These are phyloP conservation scores for Caenorhabditis sulstoni DNA, from an alignment of 2,888 invertebrate genomes.

Conservation along the genomic window DNA sequence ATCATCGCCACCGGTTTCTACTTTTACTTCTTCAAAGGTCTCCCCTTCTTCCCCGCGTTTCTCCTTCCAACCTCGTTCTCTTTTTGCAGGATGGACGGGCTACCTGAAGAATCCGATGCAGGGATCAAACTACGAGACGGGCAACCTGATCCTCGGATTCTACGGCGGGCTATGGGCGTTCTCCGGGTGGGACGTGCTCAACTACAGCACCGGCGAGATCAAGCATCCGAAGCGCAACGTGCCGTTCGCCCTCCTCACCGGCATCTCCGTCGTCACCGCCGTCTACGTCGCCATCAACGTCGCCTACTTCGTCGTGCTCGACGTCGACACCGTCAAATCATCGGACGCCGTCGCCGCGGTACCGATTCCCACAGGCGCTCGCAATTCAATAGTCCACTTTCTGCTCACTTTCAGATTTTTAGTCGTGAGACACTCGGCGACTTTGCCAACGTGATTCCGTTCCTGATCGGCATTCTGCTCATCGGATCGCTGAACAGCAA, in stretches of 20 bases:
- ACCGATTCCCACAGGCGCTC: slow-evolving; percentile 36
- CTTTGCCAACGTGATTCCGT: slow-evolving; percentile 78
- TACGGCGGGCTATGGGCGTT: slow-evolving; percentile 80
- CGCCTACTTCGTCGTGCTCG: slow-evolving; percentile 79
- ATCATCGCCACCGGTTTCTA: slow-evolving; percentile 80
- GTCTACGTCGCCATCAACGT: slow-evolving; percentile 78
- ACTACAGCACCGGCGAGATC: slow-evolving; percentile 79
- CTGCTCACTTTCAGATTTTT: slow-evolving; percentile 74
- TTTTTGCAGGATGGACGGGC: slow-evolving; percentile 66
- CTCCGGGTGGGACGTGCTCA: slow-evolving; percentile 80
- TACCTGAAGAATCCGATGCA: slow-evolving; percentile 73
- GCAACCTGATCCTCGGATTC: slow-evolving; percentile 77
- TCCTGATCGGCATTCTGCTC: slow-evolving; percentile 79
- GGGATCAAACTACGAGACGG: slow-evolving; percentile 71
- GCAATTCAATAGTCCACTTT: slow-evolving; percentile 57
- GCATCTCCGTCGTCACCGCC: slow-evolving; percentile 73
- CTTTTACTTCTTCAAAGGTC: slow-evolving; percentile 77
- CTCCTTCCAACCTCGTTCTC: too few relatives aligned
- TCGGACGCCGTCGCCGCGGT: slow-evolving; percentile 80
- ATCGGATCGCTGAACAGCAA: slow-evolving; percentile 80
- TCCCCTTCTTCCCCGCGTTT: not conserved
- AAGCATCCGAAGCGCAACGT: slow-evolving; percentile 76
- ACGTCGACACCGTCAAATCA: slow-evolving; percentile 78
- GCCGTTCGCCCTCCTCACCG: slow-evolving; percentile 76
- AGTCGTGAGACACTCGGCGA: slow-evolving; percentile 77